These are phyloP conservation scores for Tricholauxania praeusta DNA, from an alignment of 2,888 invertebrate genomes.

Conservation along the genomic window DNA sequence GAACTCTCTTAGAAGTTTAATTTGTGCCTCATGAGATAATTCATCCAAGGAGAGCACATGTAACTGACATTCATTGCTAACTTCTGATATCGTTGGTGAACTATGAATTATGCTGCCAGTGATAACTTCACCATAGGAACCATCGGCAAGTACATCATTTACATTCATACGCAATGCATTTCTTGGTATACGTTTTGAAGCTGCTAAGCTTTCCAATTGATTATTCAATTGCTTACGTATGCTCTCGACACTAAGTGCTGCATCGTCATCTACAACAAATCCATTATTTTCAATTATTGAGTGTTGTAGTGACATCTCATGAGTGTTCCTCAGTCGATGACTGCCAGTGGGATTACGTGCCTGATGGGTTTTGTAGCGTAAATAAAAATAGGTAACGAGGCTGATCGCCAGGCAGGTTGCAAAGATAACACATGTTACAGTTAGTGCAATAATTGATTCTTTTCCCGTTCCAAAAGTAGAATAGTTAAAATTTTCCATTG, in stretches of 20 bases:
- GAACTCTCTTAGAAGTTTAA: slow-evolving; percentile 76
- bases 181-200: slow-evolving; percentile 71
- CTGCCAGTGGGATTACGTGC: slow-evolving; percentile 38
- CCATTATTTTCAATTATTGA: slow-evolving; percentile 85
- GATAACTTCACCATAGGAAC: slow-evolving; percentile 83
- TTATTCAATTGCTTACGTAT: slow-evolving; percentile 82
- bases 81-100: background rate
- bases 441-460: slow-evolving; percentile 66
- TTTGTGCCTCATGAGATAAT: slow-evolving; percentile 67
- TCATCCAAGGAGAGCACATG: slow-evolving; percentile 75
- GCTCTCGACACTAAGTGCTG: slow-evolving; percentile 73
- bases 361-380: slow-evolving; percentile 67
- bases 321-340: slow-evolving; percentile 69
- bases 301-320: slow-evolving; percentile 81
- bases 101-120: slow-evolving; percentile 74
- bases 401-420: slow-evolving; percentile 73
- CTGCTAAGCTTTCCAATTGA: slow-evolving; percentile 71
- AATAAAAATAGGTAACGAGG: slow-evolving; percentile 71
- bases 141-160: slow-evolving; percentile 77
- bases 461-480: slow-evolving; percentile 61
- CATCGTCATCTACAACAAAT: slow-evolving; percentile 81
- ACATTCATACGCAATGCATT: slow-evolving; percentile 80
- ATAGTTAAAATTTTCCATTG: slow-evolving; percentile 57
- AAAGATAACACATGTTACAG: slow-evolving; percentile 79
- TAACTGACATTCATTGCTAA: slow-evolving; percentile 69